A percentile compares a stretch with the other conserved stretches of the same genome.
These are phyloP conservation scores for Drosophila ficusphila DNA, from an alignment of 1,140 invertebrate genomes.

Conservation along the genomic window DNA sequence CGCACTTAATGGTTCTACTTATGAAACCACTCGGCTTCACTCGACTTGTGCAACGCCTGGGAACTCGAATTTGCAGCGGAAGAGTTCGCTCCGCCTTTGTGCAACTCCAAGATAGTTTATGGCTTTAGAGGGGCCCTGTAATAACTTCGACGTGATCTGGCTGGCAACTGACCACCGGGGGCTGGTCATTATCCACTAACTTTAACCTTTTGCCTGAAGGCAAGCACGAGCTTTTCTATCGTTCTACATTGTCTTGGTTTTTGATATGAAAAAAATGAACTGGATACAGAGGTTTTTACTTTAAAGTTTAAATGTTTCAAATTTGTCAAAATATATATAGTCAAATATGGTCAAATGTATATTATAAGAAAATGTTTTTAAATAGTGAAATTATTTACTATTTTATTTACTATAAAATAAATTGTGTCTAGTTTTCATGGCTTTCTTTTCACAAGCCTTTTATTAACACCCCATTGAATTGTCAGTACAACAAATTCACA, in stretches of 20 bases:
- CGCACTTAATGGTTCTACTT: conserved; percentile 75
- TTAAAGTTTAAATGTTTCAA: no score
- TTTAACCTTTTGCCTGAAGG: conserved; percentile 7
- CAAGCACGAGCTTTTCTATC: conserved; percentile 14
- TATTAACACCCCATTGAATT: no score
- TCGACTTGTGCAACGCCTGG: conserved; percentile 42
- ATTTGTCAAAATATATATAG: no score
- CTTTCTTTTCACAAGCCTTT: no score
- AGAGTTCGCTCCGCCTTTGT: conserved; percentile 28
- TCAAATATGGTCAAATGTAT: no score
- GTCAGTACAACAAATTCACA: no score
- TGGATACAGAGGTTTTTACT: not conserved
- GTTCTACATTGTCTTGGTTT: not conserved
- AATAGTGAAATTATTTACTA: no score
- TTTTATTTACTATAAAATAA: no score
- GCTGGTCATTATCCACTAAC: conserved; percentile 10
- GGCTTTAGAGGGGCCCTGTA: conserved; percentile 12
- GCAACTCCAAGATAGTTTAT: conserved; percentile 1
- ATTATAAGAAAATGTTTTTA: no score
- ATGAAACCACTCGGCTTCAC: conserved; percentile 34
- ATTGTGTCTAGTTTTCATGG: no score
- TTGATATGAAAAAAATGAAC: not conserved
- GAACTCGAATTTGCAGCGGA: conserved; percentile 36
- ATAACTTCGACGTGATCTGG: conserved; percentile 29
- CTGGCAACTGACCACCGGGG: conserved; percentile 18